Percentiles rank a stretch among this genome's conserved stretches.
Evolutionary conservation across 2,113 vertebrate species (phyloP).

Genomic region (Raja brachyura): DNA sequence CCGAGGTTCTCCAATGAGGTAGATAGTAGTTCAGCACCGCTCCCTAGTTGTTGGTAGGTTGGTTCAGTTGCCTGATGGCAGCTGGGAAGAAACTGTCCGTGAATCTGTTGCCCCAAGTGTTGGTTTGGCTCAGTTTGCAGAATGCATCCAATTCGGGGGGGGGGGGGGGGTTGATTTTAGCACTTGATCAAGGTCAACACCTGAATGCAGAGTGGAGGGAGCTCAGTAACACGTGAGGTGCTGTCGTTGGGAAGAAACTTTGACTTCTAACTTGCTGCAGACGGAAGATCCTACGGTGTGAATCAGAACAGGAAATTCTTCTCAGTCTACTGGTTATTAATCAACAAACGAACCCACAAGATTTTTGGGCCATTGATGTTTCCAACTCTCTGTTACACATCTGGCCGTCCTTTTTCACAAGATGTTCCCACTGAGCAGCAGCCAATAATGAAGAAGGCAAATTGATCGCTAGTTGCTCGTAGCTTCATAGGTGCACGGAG

Average conservation of each 20-base stretch:
- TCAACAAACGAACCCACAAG: not conserved
- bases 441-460: no score
- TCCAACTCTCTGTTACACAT: not conserved
- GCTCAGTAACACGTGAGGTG: not conserved
- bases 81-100: no score
- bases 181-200: not conserved
- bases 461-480: no score
- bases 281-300: not conserved
- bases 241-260: not conserved
- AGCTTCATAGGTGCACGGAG: no score
- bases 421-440: no score
- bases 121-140: not conserved
- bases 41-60: no score
- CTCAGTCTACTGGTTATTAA: not conserved
- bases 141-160: not conserved
- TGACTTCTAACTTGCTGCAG: not conserved
- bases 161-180: not conserved
- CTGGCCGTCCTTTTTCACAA: no score
- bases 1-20: no score
- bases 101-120: no score
- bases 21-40: no score
- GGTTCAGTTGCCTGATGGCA: no score
- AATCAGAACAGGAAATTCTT: not conserved
- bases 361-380: not conserved
- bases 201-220: not conserved